A percentile compares a stretch with the other conserved stretches of the same genome.
Evolutionary conservation across 1,140 invertebrate genomes (phyloP).

Genomic region (Choristoneura fumiferana): DNA sequence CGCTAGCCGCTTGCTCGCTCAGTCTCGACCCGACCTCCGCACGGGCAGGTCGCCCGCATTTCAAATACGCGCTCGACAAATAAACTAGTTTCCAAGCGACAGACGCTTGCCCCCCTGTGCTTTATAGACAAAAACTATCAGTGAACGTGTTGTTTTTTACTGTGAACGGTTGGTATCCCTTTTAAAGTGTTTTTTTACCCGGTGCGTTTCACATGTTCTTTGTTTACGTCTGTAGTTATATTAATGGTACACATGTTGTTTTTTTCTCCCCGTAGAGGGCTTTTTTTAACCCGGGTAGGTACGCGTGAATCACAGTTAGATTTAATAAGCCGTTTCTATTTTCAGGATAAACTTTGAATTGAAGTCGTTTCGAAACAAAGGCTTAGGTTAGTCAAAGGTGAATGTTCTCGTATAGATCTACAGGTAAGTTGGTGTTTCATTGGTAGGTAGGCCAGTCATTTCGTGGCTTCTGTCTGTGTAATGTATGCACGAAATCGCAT

Average conservation of each 20-base stretch:
- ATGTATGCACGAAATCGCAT: constrained; percentile 29
- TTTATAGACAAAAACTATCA: constrained; percentile 64
- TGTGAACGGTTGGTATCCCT: constrained; percentile 60
- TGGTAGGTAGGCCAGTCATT: too few relatives aligned
- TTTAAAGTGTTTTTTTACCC: constrained; percentile 34
- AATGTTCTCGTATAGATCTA: constrained; percentile 55
- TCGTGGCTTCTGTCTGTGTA: background rate
- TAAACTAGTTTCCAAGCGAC: constrained; percentile 70
- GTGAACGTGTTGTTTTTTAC: constrained; percentile 49
- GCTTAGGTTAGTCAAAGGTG: constrained; percentile 64
- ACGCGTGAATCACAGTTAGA: constrained; percentile 48
- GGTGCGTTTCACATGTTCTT: constrained; percentile 42
- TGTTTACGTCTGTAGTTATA: constrained; percentile 67
- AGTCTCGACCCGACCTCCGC: constrained; percentile 67
- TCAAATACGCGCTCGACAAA: constrained; percentile 55
- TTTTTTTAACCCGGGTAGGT: constrained; percentile 53
- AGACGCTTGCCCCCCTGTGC: constrained; percentile 45
- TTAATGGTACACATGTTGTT: constrained; percentile 41
- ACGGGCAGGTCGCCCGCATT: constrained; percentile 40
- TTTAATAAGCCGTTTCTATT: constrained; percentile 73
- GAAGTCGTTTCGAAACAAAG: constrained; percentile 70
- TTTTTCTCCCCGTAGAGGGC: constrained; percentile 44
- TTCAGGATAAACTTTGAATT: constrained; percentile 71
- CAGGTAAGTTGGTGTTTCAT: constrained; percentile 51
- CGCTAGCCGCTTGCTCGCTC: constrained; percentile 47